Evolutionary conservation across 2,888 invertebrate species (phyloP).

Genomic region (Tetanocera ferruginea): DNA sequence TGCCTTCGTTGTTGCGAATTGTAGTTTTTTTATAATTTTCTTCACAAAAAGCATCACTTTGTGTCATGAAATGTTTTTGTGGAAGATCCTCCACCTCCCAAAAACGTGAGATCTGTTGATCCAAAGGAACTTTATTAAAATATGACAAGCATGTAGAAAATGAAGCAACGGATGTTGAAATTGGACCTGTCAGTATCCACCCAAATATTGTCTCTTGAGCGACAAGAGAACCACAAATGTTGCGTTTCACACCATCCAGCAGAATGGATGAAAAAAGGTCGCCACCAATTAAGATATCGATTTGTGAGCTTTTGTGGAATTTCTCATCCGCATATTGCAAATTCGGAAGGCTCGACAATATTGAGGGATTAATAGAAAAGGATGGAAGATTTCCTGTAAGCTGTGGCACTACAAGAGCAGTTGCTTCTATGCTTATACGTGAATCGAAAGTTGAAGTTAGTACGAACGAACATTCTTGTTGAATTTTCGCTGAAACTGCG

Average conservation of each 20-base stretch:
- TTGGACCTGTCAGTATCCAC: not conserved
- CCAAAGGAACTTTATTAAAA: not conserved
- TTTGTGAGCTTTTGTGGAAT: not conserved
- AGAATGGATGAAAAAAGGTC: not conserved
- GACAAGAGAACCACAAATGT: no score
- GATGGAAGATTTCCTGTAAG: no score
- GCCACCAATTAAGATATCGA: not conserved
- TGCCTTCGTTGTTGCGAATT: not conserved
- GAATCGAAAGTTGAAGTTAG: no score
- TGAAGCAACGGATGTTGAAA: not conserved
- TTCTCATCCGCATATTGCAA: no score
- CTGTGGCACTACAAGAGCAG: no score
- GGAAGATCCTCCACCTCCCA: constrained; percentile 7
- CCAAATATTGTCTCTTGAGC: not conserved
- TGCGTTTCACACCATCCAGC: not conserved
- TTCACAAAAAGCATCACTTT: not conserved
- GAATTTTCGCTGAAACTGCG: not conserved
- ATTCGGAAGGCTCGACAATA: no score
- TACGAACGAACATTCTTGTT: not conserved
- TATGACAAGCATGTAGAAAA: not conserved
- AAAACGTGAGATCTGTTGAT: not conserved
- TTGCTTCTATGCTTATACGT: no score
- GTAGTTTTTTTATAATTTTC: not conserved
- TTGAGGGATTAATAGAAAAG: no score
- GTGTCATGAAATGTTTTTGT: not conserved